Percentiles rank a stretch among this genome's conserved stretches.
These are phyloP conservation scores for Hydra vulgaris DNA, from an alignment of 30 jellyfish, hydroid and myxozoan genomes.

Conservation along the genomic window DNA sequence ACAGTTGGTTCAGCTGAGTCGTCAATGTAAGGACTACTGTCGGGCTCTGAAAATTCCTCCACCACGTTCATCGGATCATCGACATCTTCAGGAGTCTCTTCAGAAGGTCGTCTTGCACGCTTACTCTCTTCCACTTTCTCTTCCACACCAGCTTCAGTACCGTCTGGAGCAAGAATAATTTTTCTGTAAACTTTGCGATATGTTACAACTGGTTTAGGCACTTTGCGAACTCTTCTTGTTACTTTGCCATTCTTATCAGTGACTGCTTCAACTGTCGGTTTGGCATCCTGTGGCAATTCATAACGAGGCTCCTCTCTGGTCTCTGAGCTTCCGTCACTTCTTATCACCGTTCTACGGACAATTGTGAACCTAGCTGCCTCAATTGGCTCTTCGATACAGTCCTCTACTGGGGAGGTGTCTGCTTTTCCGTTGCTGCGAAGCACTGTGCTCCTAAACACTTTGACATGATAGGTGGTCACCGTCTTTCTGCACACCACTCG, in stretches of 20 bases:
- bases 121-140: slow-evolving; percentile 43
- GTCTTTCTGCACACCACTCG: slow-evolving; percentile 7
- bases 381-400: slow-evolving; percentile 41
- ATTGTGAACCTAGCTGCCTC: slow-evolving; percentile 47
- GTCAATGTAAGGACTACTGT: background rate
- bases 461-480: slow-evolving; percentile 41
- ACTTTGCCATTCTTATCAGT: slow-evolving; percentile 50
- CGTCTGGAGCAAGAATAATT: slow-evolving; percentile 39
- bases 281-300: slow-evolving; percentile 50
- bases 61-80: slow-evolving; percentile 14
- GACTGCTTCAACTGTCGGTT: slow-evolving; percentile 54
- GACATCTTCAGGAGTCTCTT: slow-evolving; percentile 4
- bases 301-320: slow-evolving; percentile 59
- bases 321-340: slow-evolving; percentile 32
- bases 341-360: slow-evolving; percentile 38
- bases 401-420: slow-evolving; percentile 63
- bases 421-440: slow-evolving; percentile 13
- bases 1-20: slow-evolving; percentile 15
- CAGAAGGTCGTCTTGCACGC: slow-evolving; percentile 10
- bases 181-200: slow-evolving; percentile 50
- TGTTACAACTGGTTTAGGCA: slow-evolving; percentile 42
- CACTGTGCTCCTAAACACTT: slow-evolving; percentile 60
- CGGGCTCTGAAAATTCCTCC: slow-evolving; percentile 7
- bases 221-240: slow-evolving; percentile 23
- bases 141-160: slow-evolving; percentile 42